Evolutionary conservation across 2,797 vertebrate genomes (phyloP).

Genomic region (Anabacerthia variegaticeps): DNA sequence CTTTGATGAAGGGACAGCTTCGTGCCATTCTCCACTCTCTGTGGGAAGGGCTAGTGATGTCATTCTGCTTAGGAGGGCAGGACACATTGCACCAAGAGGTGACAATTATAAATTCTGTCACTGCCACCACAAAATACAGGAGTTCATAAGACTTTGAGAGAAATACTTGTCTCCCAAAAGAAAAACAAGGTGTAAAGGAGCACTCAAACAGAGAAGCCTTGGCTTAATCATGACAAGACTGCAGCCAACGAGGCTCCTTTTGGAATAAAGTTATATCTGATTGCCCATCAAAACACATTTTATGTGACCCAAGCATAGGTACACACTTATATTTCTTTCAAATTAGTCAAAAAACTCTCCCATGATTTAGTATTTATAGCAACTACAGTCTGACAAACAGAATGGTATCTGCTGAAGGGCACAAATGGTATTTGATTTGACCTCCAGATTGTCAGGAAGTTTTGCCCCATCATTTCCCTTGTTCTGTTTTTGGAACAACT

Average conservation of each 20-base stretch:
- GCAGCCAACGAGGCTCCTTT: not conserved
- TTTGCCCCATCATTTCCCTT: not conserved
- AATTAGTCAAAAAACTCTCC: not conserved
- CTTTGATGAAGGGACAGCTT: not conserved
- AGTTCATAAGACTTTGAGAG: not conserved
- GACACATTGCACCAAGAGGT: not conserved
- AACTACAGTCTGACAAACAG: not conserved
- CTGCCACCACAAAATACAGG: not conserved
- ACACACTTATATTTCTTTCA: not conserved
- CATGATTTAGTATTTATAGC: not conserved
- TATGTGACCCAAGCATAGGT: not conserved
- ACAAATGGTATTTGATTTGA: not conserved
- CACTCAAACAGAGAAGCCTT: not conserved
- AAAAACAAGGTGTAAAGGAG: not conserved
- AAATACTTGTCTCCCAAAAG: not conserved
- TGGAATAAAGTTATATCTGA: not conserved
- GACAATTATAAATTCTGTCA: not conserved
- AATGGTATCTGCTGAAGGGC: not conserved
- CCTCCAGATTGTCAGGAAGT: not conserved
- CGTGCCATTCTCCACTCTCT: accelerated
- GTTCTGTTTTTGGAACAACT: not conserved
- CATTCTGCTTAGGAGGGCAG: not conserved
- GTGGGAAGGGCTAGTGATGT: not conserved
- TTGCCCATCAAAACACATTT: not conserved
- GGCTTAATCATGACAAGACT: not conserved